Evolutionary conservation across 2,888 invertebrate genomes (phyloP), one percentile per base, ranked within the genome.

Genomic region (Andrena trimmerana): DNA sequence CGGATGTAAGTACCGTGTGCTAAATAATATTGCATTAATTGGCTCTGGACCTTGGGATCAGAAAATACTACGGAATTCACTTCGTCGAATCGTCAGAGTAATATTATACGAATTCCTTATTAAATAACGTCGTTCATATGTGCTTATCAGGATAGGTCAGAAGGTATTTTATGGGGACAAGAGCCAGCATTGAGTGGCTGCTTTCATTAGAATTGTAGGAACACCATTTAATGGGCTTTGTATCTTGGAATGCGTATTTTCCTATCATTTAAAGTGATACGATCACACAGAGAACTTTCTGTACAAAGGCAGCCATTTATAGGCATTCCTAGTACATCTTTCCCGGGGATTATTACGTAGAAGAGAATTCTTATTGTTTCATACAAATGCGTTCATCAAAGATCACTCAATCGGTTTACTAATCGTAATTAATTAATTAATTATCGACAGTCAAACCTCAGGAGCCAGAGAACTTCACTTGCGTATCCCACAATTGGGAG

Each of bases 401-500:
- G 8, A 29, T 27, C 31, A 2, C 29, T 7, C 20, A 6, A 20
- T 57, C 16, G 16, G 48, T 48, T 65, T 54, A 54, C n/a, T 33
- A 50, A 60, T 27, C 50, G 10, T 10, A 24, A 68, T 67, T 48
- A 27, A 60, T 48, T 31, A 13, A 48, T 48, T 31, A 13, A 48
- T 75, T 33, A 50, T 83, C 84, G 75, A 66, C 91, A 96, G 96
- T 93, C 57, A 94, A 95, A 73, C 98, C 98, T 0, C 92, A 94
- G 79, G 93, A 95, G 87, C 96, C 97, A 2, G 93, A 94, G 8
- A 96, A 97, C 92, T 97, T 98, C 90, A 94, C 94, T 33, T 98
- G 98, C 91, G 94, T 96, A 67, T 96, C 97, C 13, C 94, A 95
- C 85, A 97, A 98, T 92, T 96, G 97, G 94, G 96, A 96, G 71